A percentile compares a stretch with the other conserved stretches of the same genome.
Evolutionary conservation across 2,888 invertebrate species (phyloP).

Genomic region (Celastrina argiolus): DNA sequence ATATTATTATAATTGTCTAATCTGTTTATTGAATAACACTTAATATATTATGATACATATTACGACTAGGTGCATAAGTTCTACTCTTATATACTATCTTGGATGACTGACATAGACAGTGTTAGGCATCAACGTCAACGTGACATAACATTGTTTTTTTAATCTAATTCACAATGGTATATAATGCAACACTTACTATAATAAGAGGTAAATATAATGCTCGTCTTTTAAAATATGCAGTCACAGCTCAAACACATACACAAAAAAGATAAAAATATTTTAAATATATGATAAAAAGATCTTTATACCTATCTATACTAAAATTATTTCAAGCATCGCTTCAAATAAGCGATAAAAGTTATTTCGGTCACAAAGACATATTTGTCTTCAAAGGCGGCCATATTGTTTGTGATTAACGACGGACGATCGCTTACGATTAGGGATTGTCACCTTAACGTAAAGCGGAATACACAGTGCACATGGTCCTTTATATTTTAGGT

Average conservation of each 20-base stretch:
- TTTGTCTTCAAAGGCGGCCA: not conserved
- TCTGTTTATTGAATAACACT: too few species aligned
- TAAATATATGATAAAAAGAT: not conserved
- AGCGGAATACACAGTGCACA: not conserved
- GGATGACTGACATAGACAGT: too few species aligned
- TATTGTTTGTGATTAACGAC: conserved; percentile 13
- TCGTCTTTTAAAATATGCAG: too few species aligned
- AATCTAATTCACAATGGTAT: too few species aligned
- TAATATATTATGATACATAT: too few species aligned
- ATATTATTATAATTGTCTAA: too few species aligned
- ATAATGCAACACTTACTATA: too few species aligned
- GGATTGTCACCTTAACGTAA: conserved; percentile 1
- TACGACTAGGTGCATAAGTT: too few species aligned
- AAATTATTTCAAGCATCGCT: not conserved
- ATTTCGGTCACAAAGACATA: conserved; percentile 17
- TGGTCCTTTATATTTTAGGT: not conserved
- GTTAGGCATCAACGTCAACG: too few species aligned
- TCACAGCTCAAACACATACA: not conserved
- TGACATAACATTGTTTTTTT: too few species aligned
- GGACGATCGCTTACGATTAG: not conserved
- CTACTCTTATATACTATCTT: too few species aligned
- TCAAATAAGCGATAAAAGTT: conserved; percentile 4
- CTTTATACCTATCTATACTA: not conserved
- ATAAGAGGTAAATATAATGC: too few species aligned
- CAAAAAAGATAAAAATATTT: not conserved